phyloP scores from a whole-genome alignment of 1,140 invertebrate genomes.

The Rhagoletis zephyria region DNA sequence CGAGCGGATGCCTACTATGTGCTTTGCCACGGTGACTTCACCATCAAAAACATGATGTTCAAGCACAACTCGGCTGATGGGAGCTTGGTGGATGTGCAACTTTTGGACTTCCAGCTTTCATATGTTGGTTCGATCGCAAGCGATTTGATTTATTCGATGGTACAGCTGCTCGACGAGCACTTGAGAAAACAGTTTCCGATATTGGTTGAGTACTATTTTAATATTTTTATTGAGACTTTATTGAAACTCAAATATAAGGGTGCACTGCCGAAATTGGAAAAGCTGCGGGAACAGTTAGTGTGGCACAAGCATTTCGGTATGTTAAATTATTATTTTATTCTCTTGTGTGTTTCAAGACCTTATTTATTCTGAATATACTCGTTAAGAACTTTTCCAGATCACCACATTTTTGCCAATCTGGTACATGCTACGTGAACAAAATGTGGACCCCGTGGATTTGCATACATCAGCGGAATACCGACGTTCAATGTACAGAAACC shows the following conservation, averaged over 20 bases:
- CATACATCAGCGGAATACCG: neutral
- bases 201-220: constrained; percentile 61
- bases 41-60: constrained; percentile 60
- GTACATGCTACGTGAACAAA: neutral
- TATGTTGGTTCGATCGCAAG: constrained; percentile 59
- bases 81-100: constrained; percentile 60
- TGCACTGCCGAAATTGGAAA: constrained; percentile 56
- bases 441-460: neutral
- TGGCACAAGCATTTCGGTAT: constrained; percentile 48
- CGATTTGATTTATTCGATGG: constrained; percentile 63
- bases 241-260: constrained; percentile 61
- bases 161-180: constrained; percentile 59
- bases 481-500: neutral
- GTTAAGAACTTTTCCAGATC: neutral
- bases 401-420: neutral
- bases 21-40: constrained; percentile 56
- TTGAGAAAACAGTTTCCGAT: constrained; percentile 59
- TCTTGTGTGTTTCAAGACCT: too few relatives aligned
- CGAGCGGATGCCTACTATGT: neutral
- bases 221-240: constrained; percentile 59
- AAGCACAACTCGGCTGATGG: constrained; percentile 54
- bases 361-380: neutral
- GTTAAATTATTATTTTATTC: too few relatives aligned
- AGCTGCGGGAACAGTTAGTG: constrained; percentile 38
- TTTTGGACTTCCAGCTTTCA: constrained; percentile 65